These are phyloP conservation scores for Elanus axillaris DNA, from an alignment of 2,113 vertebrate species.

Conservation along the genomic window DNA sequence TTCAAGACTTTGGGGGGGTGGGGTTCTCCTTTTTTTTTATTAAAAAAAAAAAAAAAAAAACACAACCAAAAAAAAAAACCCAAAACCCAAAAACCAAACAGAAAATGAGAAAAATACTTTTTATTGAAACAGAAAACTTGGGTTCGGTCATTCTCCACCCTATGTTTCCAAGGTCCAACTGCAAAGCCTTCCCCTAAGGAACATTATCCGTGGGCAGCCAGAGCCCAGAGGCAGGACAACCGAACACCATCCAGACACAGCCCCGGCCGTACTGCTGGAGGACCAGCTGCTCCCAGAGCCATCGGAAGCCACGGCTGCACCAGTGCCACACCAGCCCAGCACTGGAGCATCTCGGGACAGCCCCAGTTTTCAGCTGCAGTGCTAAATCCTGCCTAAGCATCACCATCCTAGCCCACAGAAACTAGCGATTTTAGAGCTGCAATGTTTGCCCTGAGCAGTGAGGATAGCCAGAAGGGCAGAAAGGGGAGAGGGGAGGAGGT, in stretches of 20 bases:
- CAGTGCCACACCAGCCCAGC: neutral
- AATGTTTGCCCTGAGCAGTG: neutral
- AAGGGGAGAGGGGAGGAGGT: neutral
- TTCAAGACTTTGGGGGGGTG: too few species aligned
- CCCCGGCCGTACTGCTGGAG: accelerated
- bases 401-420: neutral
- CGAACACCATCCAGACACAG: too few species aligned
- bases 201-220: neutral
- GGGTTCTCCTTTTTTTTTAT: too few species aligned
- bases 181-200: neutral
- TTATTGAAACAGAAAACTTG: neutral
- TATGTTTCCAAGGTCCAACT: neutral
- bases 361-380: neutral
- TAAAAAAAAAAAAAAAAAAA: too few species aligned
- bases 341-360: neutral
- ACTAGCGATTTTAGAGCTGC: neutral
- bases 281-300: neutral
- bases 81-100: neutral
- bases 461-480: neutral
- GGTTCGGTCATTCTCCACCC: neutral
- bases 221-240: neutral
- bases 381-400: neutral
- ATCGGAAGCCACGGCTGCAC: accelerated
- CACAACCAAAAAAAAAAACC: too few species aligned
- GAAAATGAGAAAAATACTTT: neutral